Evolutionary conservation across 1,140 invertebrate genomes (phyloP), one percentile per base, ranked within the genome.

Genomic region (Pseudobourletiella spinata): DNA sequence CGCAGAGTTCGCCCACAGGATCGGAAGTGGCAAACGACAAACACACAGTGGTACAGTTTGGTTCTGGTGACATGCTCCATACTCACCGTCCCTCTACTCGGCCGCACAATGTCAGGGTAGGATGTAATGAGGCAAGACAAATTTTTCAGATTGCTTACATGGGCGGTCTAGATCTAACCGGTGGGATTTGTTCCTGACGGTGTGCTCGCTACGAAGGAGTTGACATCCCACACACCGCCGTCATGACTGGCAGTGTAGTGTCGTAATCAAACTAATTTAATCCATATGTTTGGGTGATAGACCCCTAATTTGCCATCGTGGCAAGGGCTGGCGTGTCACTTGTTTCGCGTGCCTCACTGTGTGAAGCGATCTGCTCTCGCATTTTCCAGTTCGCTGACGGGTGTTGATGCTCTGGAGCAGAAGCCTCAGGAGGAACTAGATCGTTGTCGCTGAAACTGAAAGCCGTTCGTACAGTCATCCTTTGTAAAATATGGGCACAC

Each of bases 191-290:
- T 29, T 29, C 43, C 50, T 2, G 59, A 57, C n/a, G 59, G 59
- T 6, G 59, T 26, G 54, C 62, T 66, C 22, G 64, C 59, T 6
- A 59, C 64, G 43, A 66, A 66, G 3, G 59, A 62, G 32, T 66
- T 66, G 8, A 66, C 54, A 22, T 35, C 56, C 59, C 59, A 66
- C 3, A 59, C 44, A 22, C 64, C 64, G 3, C 57, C 54, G 18
- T 61, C 43, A 30, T 66, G 64, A 55, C 44, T 48, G 29, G 62
- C 52, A 15, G 50, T n/a, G n/a, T n/a, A n/a, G n/a, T 24, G 26
- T 62, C 59, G 20, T 30, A 18, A 20, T 58, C 57, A 32, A 59
- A 62, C 6, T 59, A 18, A 15, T 24, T 28, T 20, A 62, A 51
- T 18, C 28, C 18, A 46, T 59, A 66, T 44, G 43, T 46, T 29